Percentiles rank a stretch among this genome's conserved stretches.
phyloP scores from a whole-genome alignment of 2,888 invertebrate genomes.

The Ophonus ardosiacus region DNA sequence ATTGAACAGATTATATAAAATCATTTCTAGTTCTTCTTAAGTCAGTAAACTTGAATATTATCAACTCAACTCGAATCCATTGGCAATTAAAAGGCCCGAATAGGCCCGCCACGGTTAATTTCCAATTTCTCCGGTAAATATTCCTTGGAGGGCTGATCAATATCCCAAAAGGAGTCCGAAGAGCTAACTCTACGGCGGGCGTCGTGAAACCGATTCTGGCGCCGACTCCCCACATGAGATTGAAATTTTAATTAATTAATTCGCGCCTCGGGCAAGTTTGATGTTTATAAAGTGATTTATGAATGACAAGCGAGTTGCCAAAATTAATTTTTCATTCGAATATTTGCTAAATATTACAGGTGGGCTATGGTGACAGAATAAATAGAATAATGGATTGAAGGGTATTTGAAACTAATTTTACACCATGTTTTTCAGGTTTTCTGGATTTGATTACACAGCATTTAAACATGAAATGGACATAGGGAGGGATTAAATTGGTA shows the following conservation, averaged over 20 bases:
- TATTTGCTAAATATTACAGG: conserved; percentile 29
- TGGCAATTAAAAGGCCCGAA: conserved; percentile 26
- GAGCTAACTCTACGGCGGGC: too few species aligned
- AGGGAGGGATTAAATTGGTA: background rate
- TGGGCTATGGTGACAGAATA: background rate
- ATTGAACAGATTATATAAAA: too few species aligned
- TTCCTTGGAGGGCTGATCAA: conserved; percentile 26
- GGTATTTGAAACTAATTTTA: background rate
- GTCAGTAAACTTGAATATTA: background rate
- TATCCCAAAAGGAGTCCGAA: background rate
- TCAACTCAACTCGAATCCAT: background rate
- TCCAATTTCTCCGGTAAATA: conserved; percentile 37
- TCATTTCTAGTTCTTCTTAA: too few species aligned
- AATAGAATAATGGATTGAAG: background rate
- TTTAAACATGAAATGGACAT: background rate
- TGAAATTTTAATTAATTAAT: conserved; percentile 63
- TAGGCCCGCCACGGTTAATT: conserved; percentile 10
- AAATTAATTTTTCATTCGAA: conserved; percentile 57
- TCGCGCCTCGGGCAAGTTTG: conserved; percentile 55
- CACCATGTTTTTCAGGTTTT: background rate
- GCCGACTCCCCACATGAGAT: conserved; percentile 46
- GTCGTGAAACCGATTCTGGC: background rate
- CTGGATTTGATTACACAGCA: background rate
- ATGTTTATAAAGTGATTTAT: conserved; percentile 62
- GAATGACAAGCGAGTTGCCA: conserved; percentile 58